A percentile compares a stretch with the other conserved stretches of the same genome.
Evolutionary conservation across 2,113 vertebrate species (phyloP).

Genomic region (Diphyllodes magnificus): DNA sequence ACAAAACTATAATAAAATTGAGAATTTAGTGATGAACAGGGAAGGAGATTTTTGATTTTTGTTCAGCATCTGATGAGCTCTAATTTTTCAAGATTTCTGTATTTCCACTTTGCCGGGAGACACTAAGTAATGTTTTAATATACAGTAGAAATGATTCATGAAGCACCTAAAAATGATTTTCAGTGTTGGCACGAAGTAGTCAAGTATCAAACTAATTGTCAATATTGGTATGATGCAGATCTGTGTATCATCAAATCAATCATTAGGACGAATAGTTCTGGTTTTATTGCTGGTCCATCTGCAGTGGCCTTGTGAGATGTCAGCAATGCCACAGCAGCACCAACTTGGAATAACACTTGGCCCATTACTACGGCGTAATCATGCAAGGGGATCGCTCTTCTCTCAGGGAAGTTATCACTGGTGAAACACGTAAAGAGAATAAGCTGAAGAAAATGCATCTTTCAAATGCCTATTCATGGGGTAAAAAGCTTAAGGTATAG

Average conservation of each 20-base stretch:
- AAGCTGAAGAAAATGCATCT: neutral
- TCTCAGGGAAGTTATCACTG: neutral
- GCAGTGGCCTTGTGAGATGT: neutral
- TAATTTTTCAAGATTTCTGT: neutral
- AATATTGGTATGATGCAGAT: neutral
- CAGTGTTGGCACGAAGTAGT: neutral
- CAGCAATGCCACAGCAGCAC: rapidly evolving
- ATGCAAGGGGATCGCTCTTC: rapidly evolving
- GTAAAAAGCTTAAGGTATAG: neutral
- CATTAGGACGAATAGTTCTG: neutral
- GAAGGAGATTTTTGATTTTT: neutral
- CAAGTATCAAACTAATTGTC: neutral
- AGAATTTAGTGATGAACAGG: neutral
- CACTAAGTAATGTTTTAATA: neutral
- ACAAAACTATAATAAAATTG: neutral
- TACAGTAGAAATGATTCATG: neutral
- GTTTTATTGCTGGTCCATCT: neutral
- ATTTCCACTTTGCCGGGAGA: neutral
- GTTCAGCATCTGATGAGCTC: neutral
- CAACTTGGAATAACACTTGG: rapidly evolving
- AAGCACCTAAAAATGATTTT: neutral
- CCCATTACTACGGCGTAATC: rapidly evolving
- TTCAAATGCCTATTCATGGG: neutral
- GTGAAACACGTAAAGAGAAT: neutral
- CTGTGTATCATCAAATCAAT: neutral